Conservation (phyloP, 1,140 invertebrate genomes). For the Eriocheir sinensis region DNA sequence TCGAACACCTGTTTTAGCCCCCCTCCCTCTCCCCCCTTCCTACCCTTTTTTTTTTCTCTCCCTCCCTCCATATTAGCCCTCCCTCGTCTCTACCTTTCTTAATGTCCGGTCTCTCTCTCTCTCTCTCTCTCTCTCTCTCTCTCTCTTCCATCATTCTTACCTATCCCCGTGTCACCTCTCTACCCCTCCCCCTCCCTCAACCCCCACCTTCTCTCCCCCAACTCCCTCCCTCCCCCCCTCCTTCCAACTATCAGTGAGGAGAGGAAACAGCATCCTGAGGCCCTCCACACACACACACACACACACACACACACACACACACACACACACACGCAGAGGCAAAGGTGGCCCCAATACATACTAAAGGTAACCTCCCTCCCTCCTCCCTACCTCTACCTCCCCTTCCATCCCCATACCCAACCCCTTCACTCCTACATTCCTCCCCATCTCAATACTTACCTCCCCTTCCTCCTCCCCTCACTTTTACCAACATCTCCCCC, state of each 20-base stretch:
- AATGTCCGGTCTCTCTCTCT: background rate
- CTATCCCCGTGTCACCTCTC: background rate
- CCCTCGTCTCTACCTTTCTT: background rate
- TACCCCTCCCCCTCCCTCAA: background rate
- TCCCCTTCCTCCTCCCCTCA: no score
- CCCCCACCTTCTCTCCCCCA: background rate
- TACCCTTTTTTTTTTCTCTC: background rate
- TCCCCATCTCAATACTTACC: no score
- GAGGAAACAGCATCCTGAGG: background rate
- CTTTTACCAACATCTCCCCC: no score
- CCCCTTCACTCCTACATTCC: no score
- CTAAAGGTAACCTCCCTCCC: no score
- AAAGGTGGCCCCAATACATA: background rate
- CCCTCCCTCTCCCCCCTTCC: background rate
- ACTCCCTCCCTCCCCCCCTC: background rate
- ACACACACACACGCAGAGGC: no score
- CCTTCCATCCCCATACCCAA: no score
- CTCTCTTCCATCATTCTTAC: background rate
- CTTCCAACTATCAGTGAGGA: background rate
- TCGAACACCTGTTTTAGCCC: background rate
- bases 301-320: slow-evolving; percentile 5
- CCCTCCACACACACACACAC: background rate
- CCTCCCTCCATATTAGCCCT: background rate
- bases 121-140: background rate
- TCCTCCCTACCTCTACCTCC: no score